phyloP scores from a whole-genome alignment of 2,888 invertebrate genomes.

The Atrina japonica region DNA sequence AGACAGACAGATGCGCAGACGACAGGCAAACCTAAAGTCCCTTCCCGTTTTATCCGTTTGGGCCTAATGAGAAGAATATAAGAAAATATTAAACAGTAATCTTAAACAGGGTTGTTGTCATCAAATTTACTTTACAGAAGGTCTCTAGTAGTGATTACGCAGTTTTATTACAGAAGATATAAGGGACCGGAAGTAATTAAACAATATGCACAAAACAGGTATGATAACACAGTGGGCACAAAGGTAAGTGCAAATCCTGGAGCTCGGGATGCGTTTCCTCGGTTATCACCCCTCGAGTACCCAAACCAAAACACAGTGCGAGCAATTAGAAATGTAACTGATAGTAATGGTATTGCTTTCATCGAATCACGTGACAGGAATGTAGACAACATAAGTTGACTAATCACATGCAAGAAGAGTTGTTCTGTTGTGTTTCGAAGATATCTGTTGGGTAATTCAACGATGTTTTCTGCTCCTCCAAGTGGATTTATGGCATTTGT shows the following conservation, averaged over 20 bases:
- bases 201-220: too few species aligned
- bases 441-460: constrained; percentile 29
- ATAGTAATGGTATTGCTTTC: constrained; percentile 26
- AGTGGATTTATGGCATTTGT: constrained; percentile 45
- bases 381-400: neutral
- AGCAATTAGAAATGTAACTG: constrained; percentile 17
- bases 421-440: constrained; percentile 34
- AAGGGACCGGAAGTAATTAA: too few species aligned
- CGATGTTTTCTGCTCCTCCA: constrained; percentile 28
- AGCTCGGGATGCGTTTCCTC: too few species aligned
- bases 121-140: too few species aligned
- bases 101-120: too few species aligned
- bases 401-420: constrained; percentile 16
- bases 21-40: constrained; percentile 1
- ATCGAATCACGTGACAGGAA: constrained; percentile 17
- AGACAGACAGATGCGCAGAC: neutral
- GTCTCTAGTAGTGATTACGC: too few species aligned
- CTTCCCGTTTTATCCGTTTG: neutral
- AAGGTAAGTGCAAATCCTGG: too few species aligned
- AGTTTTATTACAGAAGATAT: too few species aligned
- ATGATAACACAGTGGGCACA: too few species aligned
- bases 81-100: too few species aligned
- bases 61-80: neutral
- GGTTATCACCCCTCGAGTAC: neutral
- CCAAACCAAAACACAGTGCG: constrained; percentile 26